Evolutionary conservation across 2,113 vertebrate species (phyloP).

Genomic region (Chaetura pelagica): DNA sequence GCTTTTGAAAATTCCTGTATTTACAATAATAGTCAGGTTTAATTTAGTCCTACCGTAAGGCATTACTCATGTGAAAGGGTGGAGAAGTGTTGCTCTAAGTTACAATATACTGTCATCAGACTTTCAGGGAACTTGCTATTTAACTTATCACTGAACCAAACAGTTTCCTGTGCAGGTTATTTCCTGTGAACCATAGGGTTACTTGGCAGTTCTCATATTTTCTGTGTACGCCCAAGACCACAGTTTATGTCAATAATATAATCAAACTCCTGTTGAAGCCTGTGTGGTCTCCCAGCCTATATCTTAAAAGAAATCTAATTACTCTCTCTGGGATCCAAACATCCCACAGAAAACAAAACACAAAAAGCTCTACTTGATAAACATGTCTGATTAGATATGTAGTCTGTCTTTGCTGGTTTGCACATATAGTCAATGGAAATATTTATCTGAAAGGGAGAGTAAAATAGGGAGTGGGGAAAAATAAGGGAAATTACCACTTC

Average conservation of each 20-base stretch:
- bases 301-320: constrained; percentile 53
- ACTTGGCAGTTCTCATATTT: constrained; percentile 18
- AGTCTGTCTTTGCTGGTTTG: background rate
- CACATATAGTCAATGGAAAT: background rate
- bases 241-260: constrained; percentile 48
- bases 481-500: background rate
- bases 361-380: constrained; percentile 32
- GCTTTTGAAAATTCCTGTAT: background rate
- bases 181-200: background rate
- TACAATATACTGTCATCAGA: background rate
- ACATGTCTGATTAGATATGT: constrained; percentile 35
- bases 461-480: background rate
- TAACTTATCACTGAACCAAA: background rate
- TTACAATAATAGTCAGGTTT: background rate
- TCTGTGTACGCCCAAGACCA: constrained; percentile 31
- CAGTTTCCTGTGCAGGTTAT: constrained; percentile 14
- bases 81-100: background rate
- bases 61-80: background rate
- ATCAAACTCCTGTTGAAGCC: constrained; percentile 20
- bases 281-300: constrained; percentile 52
- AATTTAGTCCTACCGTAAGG: background rate
- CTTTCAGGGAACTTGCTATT: background rate
- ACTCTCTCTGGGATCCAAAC: constrained; percentile 35
- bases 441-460: constrained; percentile 22
- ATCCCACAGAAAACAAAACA: constrained; percentile 41